Base-by-base conservation (phyloP, 2,797 vertebrate species). In the Corythornis leucogaster region DNA sequence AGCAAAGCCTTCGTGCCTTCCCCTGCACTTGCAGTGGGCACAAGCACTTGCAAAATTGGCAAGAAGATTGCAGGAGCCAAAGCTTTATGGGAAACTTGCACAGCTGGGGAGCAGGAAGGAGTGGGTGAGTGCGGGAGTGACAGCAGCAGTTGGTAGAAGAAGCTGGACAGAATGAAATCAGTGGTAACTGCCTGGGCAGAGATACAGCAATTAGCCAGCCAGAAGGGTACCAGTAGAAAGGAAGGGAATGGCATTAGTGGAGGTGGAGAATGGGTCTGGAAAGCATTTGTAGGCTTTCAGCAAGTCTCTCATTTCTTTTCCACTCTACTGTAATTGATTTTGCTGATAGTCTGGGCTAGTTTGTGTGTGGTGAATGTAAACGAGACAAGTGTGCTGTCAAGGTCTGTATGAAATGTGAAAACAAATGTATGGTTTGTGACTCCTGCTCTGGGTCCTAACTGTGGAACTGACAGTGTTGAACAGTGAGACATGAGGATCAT, bases 1-100 rank as follows among this genome's bases (percentile, higher is more conserved):
- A 31, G 22, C 1, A 0, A 70, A 73, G 76, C 11, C 17, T 31
- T 61, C 0, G 0, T 86, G n/a, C 17, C 18, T 80, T 48, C 89
- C 13, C 40, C 31, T 70, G 76, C 26, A 2, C 18, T 69, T 79
- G 17, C 15, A 59, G 2, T 12, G 17, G 21, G 35, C 25, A 50
- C 12, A 77, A 73, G 13, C 35, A 25, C 51, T 64, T 46, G 61
- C 33, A 76, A 67, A 35, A 33, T 0, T 24, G 20, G 6, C 35
- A 45, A 30, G 71, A 67, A n/a, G 30, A 22, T 9, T 1, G 3
- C 19, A 20, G 8, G 17, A 90, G 19, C 10, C 59, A 31, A 19
- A 71, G 46, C 31, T 40, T 62, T 67, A n/a, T 0, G 3, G 66
- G 38, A 70, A 73, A 31, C 46, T 55, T 77, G 31, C 46, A 68